Evolutionary conservation across 92 coral and sea anemone genomes (phyloP).

Genomic region (Paragorgia papillata): DNA sequence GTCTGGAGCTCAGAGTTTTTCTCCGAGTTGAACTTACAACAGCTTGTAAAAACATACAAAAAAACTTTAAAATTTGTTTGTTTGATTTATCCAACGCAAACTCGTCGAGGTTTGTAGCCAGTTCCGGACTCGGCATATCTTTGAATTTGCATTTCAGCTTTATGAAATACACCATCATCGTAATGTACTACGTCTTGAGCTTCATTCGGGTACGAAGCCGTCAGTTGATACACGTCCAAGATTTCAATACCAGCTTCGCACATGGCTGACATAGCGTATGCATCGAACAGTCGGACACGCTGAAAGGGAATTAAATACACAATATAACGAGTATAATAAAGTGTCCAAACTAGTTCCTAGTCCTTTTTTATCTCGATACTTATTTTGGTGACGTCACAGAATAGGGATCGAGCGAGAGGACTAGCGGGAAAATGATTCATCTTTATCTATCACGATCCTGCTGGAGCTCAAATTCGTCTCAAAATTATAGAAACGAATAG

Average conservation of each 20-base stretch:
- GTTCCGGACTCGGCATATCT: not conserved
- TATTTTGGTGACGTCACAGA: too few species aligned
- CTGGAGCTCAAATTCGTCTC: too few species aligned
- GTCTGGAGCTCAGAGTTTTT: too few species aligned
- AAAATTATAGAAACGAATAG: too few species aligned
- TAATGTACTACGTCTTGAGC: conserved; percentile 87
- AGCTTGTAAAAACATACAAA: too few species aligned
- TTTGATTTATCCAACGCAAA: not conserved
- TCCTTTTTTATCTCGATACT: too few species aligned
- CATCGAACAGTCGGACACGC: conserved; percentile 76
- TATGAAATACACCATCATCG: conserved; percentile 58
- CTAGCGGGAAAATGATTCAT: too few species aligned
- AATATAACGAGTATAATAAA: not conserved
- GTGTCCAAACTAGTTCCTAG: not conserved
- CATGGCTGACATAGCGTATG: conserved; percentile 79
- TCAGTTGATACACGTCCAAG: conserved; percentile 78
- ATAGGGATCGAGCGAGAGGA: too few species aligned
- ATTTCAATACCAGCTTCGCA: conserved; percentile 85
- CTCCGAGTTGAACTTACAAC: too few species aligned
- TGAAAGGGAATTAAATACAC: conserved; percentile 38
- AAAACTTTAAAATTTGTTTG: too few species aligned
- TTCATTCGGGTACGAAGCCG: conserved; percentile 72
- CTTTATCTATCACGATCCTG: too few species aligned
- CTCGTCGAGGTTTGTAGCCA: not conserved
- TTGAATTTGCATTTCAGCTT: conserved; percentile 64